phyloP scores from a whole-genome alignment of 64 coral and sea anemone species.

The Catalaphyllia jardinei region DNA sequence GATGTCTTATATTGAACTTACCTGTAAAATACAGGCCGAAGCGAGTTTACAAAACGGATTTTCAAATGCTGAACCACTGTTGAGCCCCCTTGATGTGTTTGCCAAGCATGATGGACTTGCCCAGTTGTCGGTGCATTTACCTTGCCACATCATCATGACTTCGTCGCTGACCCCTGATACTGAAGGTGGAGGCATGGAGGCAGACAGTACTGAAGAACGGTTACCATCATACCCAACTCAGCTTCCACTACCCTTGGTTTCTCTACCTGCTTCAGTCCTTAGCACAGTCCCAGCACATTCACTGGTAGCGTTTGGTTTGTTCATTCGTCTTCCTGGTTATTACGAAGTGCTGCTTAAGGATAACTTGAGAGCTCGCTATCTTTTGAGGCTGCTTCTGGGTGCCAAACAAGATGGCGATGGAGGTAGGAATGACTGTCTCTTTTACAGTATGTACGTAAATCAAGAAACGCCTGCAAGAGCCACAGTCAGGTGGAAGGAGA shows the following conservation, averaged over 20 bases:
- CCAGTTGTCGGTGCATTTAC: conserved; percentile 67
- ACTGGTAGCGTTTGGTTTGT: conserved; percentile 89
- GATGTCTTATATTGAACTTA: conserved; percentile 51
- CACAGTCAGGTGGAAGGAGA: too few relatives aligned
- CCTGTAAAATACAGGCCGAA: conserved; percentile 21
- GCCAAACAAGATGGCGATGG: conserved; percentile 92
- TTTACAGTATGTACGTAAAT: background rate
- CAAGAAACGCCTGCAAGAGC: too few relatives aligned
- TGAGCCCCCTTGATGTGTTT: conserved; percentile 71
- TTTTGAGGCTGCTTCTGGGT: conserved; percentile 88
- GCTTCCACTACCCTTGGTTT: conserved; percentile 75
- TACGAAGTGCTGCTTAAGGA: conserved; percentile 76
- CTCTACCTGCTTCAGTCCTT: conserved; percentile 70
- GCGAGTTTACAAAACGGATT: background rate
- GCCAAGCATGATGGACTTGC: conserved; percentile 80
- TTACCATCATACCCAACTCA: conserved; percentile 47
- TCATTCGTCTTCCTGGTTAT: conserved; percentile 95
- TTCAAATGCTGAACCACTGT: conserved; percentile 21
- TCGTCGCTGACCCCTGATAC: background rate
- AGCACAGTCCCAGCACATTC: conserved; percentile 92
- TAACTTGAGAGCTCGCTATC: conserved; percentile 72
- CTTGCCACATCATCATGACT: conserved; percentile 43
- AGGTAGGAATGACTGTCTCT: conserved; percentile 51
- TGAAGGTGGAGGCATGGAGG: background rate
- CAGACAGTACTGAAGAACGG: background rate